Conservation (phyloP, 2,797 vertebrate genomes). For the Neosilurus mollespiculum region DNA sequence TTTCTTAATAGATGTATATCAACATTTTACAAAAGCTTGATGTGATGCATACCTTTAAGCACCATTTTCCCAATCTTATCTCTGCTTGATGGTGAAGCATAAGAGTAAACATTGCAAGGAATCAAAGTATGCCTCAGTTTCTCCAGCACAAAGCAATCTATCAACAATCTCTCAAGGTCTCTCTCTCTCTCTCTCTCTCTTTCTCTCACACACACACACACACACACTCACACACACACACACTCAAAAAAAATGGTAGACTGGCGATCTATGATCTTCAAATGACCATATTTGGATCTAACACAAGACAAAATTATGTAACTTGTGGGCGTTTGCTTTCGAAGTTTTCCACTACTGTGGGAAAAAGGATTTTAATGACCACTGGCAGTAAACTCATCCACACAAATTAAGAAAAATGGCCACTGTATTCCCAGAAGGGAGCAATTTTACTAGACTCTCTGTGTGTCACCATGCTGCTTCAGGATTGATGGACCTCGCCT, state of each 20-base stretch:
- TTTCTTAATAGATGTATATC: not conserved
- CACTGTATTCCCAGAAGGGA: slow-evolving; percentile 32
- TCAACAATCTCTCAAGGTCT: slow-evolving; percentile 34
- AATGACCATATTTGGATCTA: slow-evolving; percentile 36
- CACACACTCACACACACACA: slow-evolving; percentile 11
- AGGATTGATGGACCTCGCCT: slow-evolving; percentile 40
- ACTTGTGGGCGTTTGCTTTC: not conserved
- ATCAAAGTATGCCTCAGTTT: slow-evolving; percentile 41
- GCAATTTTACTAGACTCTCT: slow-evolving; percentile 23
- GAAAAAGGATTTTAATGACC: slow-evolving; percentile 16
- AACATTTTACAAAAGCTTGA: not conserved
- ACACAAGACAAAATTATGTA: slow-evolving; percentile 23
- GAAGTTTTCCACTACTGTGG: slow-evolving; percentile 11
- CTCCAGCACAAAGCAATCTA: slow-evolving; percentile 18
- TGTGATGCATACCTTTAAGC: slow-evolving; percentile 8
- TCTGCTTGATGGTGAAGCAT: slow-evolving; percentile 9
- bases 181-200: slow-evolving; percentile 18
- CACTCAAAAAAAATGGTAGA: slow-evolving; percentile 8
- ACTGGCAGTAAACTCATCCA: slow-evolving; percentile 40
- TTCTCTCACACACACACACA: slow-evolving; percentile 5
- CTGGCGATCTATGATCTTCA: slow-evolving; percentile 3
- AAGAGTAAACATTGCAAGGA: slow-evolving; percentile 15
- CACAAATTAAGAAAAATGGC: slow-evolving; percentile 53
- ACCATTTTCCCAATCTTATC: slow-evolving; percentile 1
- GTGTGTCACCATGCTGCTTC: slow-evolving; percentile 35